phyloP scores from a whole-genome alignment of 2,888 invertebrate species.

The Amiota mariae region DNA sequence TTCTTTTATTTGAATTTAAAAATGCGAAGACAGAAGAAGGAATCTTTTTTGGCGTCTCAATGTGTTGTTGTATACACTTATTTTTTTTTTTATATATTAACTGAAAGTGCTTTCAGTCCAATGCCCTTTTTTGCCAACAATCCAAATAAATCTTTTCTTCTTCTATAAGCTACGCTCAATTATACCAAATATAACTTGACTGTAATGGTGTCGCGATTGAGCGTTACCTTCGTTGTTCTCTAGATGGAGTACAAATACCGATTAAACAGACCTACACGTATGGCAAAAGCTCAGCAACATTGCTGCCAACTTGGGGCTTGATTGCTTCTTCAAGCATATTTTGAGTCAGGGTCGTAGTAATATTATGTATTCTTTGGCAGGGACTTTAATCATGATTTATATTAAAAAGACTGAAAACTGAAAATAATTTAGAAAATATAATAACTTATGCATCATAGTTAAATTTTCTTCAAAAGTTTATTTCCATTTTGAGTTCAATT shows the following conservation, averaged over 20 bases:
- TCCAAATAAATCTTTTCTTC: constrained; percentile 26
- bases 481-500: no score
- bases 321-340: constrained; percentile 7
- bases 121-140: constrained; percentile 11
- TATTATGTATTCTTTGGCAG: no score
- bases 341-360: no score
- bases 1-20: constrained; percentile 9
- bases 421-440: no score
- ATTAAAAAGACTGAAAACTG: no score
- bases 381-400: no score
- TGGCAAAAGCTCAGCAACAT: constrained; percentile 46
- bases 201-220: constrained; percentile 21
- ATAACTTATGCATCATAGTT: no score
- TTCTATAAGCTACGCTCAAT: constrained; percentile 22
- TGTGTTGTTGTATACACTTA: neutral
- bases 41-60: constrained; percentile 7
- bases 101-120: constrained; percentile 1
- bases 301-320: constrained; percentile 25
- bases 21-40: no score
- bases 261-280: constrained; percentile 63
- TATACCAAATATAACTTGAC: constrained; percentile 24
- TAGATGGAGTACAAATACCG: constrained; percentile 73
- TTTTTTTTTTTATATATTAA: neutral
- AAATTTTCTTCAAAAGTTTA: no score
- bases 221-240: constrained; percentile 68